These are phyloP conservation scores for Delphinus delphis DNA, from an alignment of 2,113 vertebrate genomes.

Conservation along the genomic window DNA sequence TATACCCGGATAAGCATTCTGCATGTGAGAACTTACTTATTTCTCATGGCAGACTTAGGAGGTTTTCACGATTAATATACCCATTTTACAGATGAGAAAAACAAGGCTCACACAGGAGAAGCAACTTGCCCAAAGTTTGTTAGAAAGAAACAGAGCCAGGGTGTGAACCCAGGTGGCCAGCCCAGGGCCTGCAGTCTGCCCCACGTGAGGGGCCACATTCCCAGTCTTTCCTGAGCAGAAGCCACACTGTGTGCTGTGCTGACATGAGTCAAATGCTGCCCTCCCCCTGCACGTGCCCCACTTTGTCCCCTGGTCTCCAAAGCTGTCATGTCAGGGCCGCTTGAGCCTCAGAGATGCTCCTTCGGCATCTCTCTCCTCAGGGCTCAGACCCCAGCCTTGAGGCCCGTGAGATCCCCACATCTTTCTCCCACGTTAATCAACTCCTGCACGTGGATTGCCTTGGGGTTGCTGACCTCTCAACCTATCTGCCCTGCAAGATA, in stretches of 20 bases:
- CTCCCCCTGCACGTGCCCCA: not conserved
- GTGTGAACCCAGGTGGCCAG: not conserved
- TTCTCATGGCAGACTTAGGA: not conserved
- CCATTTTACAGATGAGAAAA: not conserved
- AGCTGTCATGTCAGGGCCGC: no score
- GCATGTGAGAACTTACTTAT: not conserved
- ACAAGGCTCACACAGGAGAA: not conserved
- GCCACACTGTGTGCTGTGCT: accelerated
- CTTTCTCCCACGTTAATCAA: not conserved
- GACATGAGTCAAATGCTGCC: not conserved
- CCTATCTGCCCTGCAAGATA: not conserved
- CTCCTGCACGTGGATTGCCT: accelerated
- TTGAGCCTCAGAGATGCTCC: not conserved
- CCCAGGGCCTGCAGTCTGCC: no score
- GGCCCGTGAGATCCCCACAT: no score
- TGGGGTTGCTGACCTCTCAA: accelerated
- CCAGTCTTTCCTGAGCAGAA: not conserved
- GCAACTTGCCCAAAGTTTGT: not conserved
- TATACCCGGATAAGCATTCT: not conserved
- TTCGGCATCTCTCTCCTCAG: not conserved
- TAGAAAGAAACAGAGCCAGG: not conserved
- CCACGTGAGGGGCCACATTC: not conserved
- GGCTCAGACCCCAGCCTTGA: not conserved
- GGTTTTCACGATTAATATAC: not conserved
- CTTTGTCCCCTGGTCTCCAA: not conserved